Conservation (phyloP, 2,888 invertebrate species). For the Eupithecia tripunctaria region DNA sequence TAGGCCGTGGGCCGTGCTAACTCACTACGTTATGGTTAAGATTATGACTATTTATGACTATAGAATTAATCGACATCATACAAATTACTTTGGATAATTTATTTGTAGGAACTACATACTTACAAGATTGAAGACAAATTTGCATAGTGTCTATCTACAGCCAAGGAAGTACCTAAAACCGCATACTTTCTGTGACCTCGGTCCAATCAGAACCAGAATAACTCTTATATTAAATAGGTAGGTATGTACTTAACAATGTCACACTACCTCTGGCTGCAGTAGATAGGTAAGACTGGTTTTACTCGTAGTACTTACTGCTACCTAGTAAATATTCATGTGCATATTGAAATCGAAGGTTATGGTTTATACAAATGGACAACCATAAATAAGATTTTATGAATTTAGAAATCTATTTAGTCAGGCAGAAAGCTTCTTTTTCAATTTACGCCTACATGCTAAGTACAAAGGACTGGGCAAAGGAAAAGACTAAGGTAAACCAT, state of each 20-base stretch:
- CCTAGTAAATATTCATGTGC: background rate
- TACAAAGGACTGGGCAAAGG: background rate
- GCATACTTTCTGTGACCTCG: background rate
- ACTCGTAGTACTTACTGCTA: too few species aligned
- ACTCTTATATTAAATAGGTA: background rate
- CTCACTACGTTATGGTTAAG: too few species aligned
- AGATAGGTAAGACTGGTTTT: background rate
- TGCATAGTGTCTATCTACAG: background rate
- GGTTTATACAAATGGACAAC: background rate
- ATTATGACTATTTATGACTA: too few species aligned
- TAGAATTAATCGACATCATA: background rate
- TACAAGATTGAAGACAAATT: background rate
- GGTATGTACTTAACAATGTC: background rate
- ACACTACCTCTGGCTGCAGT: background rate
- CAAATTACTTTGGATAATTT: background rate
- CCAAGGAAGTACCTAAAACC: background rate
- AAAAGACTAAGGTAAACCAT: background rate
- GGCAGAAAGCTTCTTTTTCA: background rate
- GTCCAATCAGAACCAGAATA: background rate
- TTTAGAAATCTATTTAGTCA: background rate
- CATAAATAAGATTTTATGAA: background rate
- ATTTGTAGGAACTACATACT: background rate
- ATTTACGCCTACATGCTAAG: background rate
- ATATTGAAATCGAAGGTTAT: background rate
- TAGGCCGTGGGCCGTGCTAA: slow-evolving; percentile 27